phyloP scores from a whole-genome alignment of 2,888 invertebrate genomes.

The Drosophila rellima region DNA sequence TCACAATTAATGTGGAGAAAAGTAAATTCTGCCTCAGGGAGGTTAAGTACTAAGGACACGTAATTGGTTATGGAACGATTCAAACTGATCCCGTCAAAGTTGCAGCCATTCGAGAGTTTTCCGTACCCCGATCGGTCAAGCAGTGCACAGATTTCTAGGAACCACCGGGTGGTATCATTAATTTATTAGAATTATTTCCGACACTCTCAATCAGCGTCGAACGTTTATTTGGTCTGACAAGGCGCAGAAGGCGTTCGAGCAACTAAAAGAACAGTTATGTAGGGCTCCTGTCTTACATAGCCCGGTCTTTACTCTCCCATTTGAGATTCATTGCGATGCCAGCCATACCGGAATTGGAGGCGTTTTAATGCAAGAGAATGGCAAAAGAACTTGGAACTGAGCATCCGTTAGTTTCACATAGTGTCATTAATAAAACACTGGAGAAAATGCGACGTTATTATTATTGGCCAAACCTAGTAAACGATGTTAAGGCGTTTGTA shows the following conservation, averaged over 20 bases:
- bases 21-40: neutral
- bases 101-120: neutral
- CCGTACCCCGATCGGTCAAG: neutral
- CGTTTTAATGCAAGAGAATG: neutral
- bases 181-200: neutral
- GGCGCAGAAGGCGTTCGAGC: neutral
- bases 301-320: neutral
- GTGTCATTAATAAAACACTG: neutral
- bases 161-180: neutral
- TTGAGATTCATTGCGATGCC: neutral
- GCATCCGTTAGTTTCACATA: neutral
- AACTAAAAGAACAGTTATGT: neutral
- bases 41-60: neutral
- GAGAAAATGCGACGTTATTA: neutral
- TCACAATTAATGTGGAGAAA: neutral
- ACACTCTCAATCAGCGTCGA: neutral
- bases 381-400: neutral
- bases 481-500: slow-evolving; percentile 4
- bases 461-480: slow-evolving; percentile 6
- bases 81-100: neutral
- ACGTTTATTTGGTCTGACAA: neutral
- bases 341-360: neutral
- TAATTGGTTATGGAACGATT: neutral
- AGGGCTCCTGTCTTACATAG: neutral
- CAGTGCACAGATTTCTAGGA: neutral